Percentiles rank a stretch among this genome's conserved stretches.
Conservation (phyloP, 2,113 vertebrate genomes). For the Aphelocoma coerulescens region DNA sequence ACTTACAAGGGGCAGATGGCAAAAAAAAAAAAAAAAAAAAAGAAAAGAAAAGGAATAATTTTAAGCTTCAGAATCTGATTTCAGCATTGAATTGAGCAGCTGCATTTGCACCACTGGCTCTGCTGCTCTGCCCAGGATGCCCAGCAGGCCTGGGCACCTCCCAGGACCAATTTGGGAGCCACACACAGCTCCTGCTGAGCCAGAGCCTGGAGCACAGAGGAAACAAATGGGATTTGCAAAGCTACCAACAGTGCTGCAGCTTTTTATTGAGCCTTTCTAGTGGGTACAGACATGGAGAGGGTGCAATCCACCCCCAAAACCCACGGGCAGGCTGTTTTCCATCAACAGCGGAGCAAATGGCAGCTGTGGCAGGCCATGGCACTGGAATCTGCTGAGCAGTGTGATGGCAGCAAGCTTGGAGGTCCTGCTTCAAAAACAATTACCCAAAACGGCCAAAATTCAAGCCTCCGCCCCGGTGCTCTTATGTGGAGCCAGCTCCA, state of each 20-base stretch:
- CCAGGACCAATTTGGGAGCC: not conserved
- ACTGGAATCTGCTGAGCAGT: not conserved
- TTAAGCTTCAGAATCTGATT: not conserved
- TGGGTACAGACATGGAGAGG: rapidly evolving
- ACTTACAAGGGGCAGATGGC: not conserved
- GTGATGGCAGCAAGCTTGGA: not conserved
- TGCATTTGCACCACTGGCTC: not conserved
- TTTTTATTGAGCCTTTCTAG: not conserved
- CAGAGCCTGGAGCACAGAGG: not conserved
- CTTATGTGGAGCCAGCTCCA: not conserved
- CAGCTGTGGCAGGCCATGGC: not conserved
- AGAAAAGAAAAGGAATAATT: not conserved
- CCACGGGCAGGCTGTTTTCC: not conserved
- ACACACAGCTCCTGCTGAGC: not conserved
- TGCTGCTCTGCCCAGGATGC: not conserved
- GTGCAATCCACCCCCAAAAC: not conserved
- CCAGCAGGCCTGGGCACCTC: not conserved
- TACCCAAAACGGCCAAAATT: not conserved
- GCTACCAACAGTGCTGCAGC: rapidly evolving
- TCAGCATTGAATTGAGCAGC: not conserved
- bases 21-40: not conserved
- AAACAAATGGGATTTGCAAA: not conserved
- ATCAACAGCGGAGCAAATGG: not conserved
- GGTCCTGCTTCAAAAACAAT: not conserved
- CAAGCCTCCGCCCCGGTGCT: not conserved